Conservation (phyloP, 2,888 invertebrate species). For the Macrosiphum euphorbiae region DNA sequence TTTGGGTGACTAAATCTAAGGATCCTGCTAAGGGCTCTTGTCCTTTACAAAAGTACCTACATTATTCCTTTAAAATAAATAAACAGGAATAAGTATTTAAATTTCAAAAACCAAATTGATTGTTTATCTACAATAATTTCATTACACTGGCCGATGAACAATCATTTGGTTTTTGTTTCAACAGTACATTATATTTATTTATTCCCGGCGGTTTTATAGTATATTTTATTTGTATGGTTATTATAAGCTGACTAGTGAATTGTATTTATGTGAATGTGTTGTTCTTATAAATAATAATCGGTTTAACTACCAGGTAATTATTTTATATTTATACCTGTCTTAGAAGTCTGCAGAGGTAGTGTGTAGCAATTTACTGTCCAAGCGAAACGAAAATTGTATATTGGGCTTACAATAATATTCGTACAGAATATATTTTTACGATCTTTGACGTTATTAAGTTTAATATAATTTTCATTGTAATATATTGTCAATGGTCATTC, state of each 20-base stretch:
- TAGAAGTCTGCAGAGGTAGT: not conserved
- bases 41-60: not conserved
- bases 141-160: not conserved
- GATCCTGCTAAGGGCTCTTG: not conserved
- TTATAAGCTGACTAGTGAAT: not conserved
- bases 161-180: not conserved
- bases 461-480: not conserved
- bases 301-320: not conserved
- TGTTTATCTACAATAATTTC: not conserved
- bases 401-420: not conserved
- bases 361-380: not conserved
- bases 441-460: not conserved
- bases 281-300: slow-evolving; percentile 1
- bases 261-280: not conserved
- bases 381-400: not conserved
- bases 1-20: not conserved
- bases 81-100: not conserved
- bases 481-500: not conserved
- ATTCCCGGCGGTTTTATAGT: not conserved
- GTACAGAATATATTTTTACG: not conserved
- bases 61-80: not conserved
- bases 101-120: not conserved
- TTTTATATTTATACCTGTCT: not conserved
- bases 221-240: not conserved
- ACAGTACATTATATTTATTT: not conserved